Evolutionary conservation across 1,140 invertebrate genomes (phyloP).

Genomic region (Tribolium madens): DNA sequence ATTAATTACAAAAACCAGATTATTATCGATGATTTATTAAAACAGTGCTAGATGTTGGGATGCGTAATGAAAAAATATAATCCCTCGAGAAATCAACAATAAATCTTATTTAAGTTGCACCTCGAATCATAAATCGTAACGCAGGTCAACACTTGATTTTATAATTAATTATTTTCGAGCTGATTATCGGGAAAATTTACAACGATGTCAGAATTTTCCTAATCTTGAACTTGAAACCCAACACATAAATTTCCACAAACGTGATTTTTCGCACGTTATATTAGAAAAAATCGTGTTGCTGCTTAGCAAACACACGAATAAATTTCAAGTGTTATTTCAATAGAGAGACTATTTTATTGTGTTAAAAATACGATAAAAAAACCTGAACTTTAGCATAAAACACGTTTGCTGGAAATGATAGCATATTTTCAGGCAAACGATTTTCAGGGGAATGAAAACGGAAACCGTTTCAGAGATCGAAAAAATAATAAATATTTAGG

Average conservation of each 20-base stretch:
- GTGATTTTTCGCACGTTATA: constrained; percentile 25
- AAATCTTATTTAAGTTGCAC: constrained; percentile 47
- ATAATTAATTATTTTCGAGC: constrained; percentile 18
- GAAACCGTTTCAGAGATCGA: too few relatives aligned
- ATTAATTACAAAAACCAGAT: constrained; percentile 7
- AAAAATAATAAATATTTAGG: too few relatives aligned
- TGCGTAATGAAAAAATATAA: constrained; percentile 48
- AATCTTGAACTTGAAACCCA: background rate
- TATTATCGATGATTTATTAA: constrained; percentile 46
- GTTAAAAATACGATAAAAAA: background rate
- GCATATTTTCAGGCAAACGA: too few relatives aligned
- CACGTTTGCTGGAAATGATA: too few relatives aligned
- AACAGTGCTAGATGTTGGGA: constrained; percentile 44
- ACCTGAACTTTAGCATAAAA: background rate
- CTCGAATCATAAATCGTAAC: constrained; percentile 46
- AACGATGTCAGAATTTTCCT: constrained; percentile 22
- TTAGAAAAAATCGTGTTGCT: background rate
- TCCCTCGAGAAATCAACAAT: constrained; percentile 28
- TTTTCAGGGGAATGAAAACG: too few relatives aligned
- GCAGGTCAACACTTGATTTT: constrained; percentile 29
- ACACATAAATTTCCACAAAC: constrained; percentile 26
- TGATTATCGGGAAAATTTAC: constrained; percentile 25
- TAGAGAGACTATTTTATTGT: background rate
- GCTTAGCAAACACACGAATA: constrained; percentile 4
- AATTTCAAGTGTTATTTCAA: constrained; percentile 15